Percentiles rank a stretch among this genome's conserved stretches.
Evolutionary conservation across 1,140 invertebrate species (phyloP).

Genomic region (Magallana angulata): DNA sequence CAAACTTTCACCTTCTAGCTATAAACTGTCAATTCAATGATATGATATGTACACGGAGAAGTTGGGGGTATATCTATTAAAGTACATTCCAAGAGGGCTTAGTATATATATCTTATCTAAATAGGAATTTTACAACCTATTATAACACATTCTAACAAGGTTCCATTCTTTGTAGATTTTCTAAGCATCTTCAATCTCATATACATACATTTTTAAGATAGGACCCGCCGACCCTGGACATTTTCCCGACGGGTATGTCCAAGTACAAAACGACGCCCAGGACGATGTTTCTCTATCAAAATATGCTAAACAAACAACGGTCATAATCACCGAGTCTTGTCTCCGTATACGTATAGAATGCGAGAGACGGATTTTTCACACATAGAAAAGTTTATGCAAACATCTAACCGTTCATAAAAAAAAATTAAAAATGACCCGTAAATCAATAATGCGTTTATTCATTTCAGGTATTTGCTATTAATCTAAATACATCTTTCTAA

Average conservation of each 20-base stretch:
- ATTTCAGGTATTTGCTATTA: too few relatives aligned
- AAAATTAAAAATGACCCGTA: too few relatives aligned
- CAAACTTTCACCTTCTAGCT: too few relatives aligned
- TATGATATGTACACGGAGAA: not conserved
- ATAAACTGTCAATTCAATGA: too few relatives aligned
- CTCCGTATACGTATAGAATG: not conserved
- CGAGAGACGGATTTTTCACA: constrained; percentile 4
- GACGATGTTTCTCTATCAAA: constrained; percentile 1
- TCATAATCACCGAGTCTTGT: not conserved
- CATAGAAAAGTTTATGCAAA: not conserved
- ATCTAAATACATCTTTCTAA: too few relatives aligned
- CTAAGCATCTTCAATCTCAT: not conserved
- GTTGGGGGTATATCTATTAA: not conserved
- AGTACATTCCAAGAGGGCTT: not conserved
- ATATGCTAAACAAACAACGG: constrained; percentile 19
- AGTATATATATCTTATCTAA: constrained; percentile 9
- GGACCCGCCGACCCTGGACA: not conserved
- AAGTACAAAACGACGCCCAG: not conserved
- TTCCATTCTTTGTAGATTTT: constrained; percentile 9
- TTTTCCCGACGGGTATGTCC: constrained; percentile 1
- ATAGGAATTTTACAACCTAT: not conserved
- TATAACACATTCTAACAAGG: not conserved
- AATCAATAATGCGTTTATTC: too few relatives aligned
- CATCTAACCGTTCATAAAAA: not conserved
- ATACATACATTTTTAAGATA: not conserved